Conservation (phyloP, 2,797 vertebrate species). For the Poecilia wingei region DNA sequence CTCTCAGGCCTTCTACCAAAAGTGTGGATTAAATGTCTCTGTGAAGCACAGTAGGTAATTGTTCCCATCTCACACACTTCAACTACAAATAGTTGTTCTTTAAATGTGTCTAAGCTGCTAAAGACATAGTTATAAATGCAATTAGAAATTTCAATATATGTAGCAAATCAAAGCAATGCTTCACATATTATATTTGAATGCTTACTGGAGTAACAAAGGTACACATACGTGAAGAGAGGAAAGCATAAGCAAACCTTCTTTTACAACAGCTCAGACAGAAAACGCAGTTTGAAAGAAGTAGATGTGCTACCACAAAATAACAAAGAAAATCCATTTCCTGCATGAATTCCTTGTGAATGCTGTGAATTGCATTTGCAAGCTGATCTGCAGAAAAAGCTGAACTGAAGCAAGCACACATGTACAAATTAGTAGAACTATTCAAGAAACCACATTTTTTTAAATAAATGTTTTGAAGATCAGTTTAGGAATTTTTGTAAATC, state of each 20-base stretch:
- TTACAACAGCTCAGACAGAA: neutral
- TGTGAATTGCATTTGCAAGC: neutral
- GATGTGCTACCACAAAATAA: neutral
- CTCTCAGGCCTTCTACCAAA: conserved; percentile 40
- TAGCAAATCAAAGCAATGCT: neutral
- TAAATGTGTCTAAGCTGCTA: neutral
- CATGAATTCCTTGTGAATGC: neutral
- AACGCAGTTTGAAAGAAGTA: neutral
- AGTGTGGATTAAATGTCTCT: conserved; percentile 33
- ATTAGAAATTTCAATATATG: neutral
- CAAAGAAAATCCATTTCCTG: neutral
- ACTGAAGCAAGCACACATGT: neutral
- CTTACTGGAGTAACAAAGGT: neutral
- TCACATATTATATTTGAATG: neutral
- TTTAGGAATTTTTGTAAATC: neutral
- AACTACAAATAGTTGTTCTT: conserved; percentile 9
- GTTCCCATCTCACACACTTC: conserved; percentile 22
- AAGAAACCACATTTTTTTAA: neutral
- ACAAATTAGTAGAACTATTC: neutral
- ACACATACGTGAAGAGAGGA: neutral
- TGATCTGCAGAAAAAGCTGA: neutral
- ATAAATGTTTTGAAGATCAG: neutral
- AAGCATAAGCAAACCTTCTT: neutral
- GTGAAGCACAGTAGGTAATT: conserved; percentile 46
- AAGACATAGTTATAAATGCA: neutral